These are phyloP conservation scores for Hypsopygia costalis DNA, from an alignment of 2,888 invertebrate species.

Conservation along the genomic window DNA sequence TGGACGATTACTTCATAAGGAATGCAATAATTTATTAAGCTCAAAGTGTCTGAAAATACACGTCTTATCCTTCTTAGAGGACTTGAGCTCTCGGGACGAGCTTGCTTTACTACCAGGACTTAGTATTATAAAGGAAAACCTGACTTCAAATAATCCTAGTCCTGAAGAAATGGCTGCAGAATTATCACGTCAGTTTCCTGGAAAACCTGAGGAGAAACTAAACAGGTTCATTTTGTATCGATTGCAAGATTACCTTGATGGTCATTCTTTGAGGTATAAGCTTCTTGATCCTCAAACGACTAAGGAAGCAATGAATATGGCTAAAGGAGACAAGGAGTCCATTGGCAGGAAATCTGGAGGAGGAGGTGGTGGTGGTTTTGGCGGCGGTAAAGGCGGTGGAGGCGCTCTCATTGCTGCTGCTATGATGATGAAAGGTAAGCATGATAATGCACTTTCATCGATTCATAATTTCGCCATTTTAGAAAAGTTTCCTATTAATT, in stretches of 20 bases:
- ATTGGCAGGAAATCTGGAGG: conserved; percentile 69
- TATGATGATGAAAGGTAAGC: conserved; percentile 82
- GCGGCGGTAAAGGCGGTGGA: conserved; percentile 59
- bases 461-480: too few species aligned
- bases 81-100: conserved; percentile 85
- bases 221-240: conserved; percentile 86
- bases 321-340: conserved; percentile 59
- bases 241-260: conserved; percentile 85
- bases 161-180: conserved; percentile 84
- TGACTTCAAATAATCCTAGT: conserved; percentile 58
- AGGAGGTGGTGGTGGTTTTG: conserved; percentile 62
- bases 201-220: conserved; percentile 87
- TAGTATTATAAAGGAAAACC: conserved; percentile 85
- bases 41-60: conserved; percentile 90
- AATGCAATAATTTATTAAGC: conserved; percentile 71
- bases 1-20: conserved; percentile 61
- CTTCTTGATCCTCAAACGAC: conserved; percentile 83
- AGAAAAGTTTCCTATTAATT: too few species aligned
- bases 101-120: conserved; percentile 87
- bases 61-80: conserved; percentile 87
- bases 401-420: conserved; percentile 79
- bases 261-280: conserved; percentile 86
- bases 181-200: conserved; percentile 87
- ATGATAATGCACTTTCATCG: not conserved
- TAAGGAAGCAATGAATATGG: conserved; percentile 77